Conservation (phyloP, 2,888 invertebrate species). For the Cabera pusaria region DNA sequence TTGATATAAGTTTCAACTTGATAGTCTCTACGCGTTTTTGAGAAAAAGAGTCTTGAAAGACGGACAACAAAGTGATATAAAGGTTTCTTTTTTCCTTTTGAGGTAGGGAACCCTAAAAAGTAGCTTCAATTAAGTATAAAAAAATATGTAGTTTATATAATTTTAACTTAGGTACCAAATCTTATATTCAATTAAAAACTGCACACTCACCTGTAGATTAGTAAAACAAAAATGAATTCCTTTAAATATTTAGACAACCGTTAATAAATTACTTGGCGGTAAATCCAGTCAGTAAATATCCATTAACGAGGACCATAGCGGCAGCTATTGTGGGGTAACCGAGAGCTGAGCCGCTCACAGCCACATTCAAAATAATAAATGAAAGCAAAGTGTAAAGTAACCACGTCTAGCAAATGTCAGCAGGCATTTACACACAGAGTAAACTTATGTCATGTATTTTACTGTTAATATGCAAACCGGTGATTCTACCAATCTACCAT, state of each 20-base stretch:
- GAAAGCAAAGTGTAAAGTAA: slow-evolving; percentile 32
- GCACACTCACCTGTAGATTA: slow-evolving; percentile 53
- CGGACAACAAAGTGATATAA: too few species aligned
- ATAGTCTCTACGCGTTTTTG: too few species aligned
- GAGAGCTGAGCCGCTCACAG: slow-evolving; percentile 24
- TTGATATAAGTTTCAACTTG: too few species aligned
- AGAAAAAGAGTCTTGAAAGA: too few species aligned
- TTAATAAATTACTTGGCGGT: slow-evolving; percentile 10
- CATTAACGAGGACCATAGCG: slow-evolving; percentile 19
- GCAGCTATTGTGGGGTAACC: slow-evolving; percentile 21
- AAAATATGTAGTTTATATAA: too few species aligned
- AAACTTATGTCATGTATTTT: slow-evolving; percentile 27
- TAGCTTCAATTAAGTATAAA: too few species aligned
- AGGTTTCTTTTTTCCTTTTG: too few species aligned
- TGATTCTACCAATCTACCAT: slow-evolving; percentile 9
- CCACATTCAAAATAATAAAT: slow-evolving; percentile 38
- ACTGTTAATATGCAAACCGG: slow-evolving; percentile 16
- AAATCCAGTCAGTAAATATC: slow-evolving; percentile 10
- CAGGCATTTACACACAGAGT: slow-evolving; percentile 26
- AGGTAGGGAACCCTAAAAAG: too few species aligned
- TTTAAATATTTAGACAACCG: slow-evolving; percentile 2
- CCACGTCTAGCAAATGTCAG: slow-evolving; percentile 24
- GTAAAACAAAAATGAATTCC: slow-evolving; percentile 17
- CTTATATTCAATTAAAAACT: too few species aligned
- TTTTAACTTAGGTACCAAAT: too few species aligned